A percentile compares a stretch with the other conserved stretches of the same genome.
These are phyloP conservation scores for Latheticus oryzae DNA, from an alignment of 2,888 invertebrate species.

Conservation along the genomic window DNA sequence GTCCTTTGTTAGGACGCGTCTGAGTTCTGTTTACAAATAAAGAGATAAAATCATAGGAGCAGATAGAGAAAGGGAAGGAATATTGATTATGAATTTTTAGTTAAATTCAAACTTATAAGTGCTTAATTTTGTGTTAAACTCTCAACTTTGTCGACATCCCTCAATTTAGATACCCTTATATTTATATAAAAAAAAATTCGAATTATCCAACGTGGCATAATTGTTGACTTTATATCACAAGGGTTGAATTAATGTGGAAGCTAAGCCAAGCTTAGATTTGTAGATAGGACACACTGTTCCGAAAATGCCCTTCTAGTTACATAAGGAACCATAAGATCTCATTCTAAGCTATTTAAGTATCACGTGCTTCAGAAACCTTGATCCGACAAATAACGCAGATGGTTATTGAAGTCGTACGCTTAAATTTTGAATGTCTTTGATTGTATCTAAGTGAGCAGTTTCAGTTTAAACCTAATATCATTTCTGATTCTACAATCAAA, in stretches of 20 bases:
- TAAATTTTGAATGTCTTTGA: conserved; percentile 33
- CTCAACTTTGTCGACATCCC: conserved; percentile 1
- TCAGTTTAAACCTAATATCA: conserved; percentile 14
- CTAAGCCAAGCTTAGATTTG: conserved; percentile 59
- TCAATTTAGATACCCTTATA: conserved; percentile 19
- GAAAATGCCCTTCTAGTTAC: conserved; percentile 45
- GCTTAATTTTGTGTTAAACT: conserved; percentile 2
- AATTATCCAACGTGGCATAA: conserved; percentile 50
- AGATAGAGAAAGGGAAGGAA: conserved; percentile 1
- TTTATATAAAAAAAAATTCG: conserved; percentile 41
- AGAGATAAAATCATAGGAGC: conserved; percentile 4
- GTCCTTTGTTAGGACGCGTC: not conserved
- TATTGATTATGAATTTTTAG: conserved; percentile 20
- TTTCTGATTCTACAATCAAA: no score
- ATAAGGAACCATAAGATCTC: conserved; percentile 42
- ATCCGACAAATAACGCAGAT: conserved; percentile 36
- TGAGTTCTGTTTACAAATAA: not conserved
- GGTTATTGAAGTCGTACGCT: conserved; percentile 29
- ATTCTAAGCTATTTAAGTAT: conserved; percentile 45
- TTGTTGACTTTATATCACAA: conserved; percentile 56
- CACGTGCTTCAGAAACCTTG: conserved; percentile 41
- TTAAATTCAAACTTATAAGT: not conserved
- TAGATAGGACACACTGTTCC: conserved; percentile 60
- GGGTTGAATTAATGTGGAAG: conserved; percentile 59
- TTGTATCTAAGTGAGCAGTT: conserved; percentile 35